phyloP scores from a whole-genome alignment of 2,797 vertebrate species.

The Cottoperca gobio region DNA sequence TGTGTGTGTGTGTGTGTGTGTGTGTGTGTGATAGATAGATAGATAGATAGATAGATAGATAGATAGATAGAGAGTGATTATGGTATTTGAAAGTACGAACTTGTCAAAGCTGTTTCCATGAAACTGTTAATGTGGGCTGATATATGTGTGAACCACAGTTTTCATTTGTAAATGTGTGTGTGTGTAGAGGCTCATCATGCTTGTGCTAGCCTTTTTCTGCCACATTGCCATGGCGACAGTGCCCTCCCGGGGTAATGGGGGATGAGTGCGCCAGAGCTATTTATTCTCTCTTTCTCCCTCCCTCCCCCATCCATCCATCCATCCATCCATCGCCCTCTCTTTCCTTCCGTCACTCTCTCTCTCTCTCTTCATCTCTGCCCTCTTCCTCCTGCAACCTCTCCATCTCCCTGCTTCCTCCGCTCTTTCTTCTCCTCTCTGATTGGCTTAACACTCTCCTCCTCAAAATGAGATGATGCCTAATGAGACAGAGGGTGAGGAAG shows the following conservation, averaged over 20 bases:
- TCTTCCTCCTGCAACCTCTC: conserved; percentile 67
- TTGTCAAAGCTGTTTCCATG: conserved; percentile 55
- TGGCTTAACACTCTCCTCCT: conserved; percentile 79
- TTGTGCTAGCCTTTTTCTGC: conserved; percentile 85
- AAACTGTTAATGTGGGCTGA: conserved; percentile 59
- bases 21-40: too few relatives aligned
- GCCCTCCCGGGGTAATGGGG: conserved; percentile 86
- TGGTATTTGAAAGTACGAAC: conserved; percentile 54
- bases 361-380: conserved; percentile 66
- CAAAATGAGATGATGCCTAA: conserved; percentile 80
- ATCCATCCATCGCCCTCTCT: conserved; percentile 59
- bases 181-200: conserved; percentile 74
- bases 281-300: conserved; percentile 78
- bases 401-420: conserved; percentile 63
- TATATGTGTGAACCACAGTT: conserved; percentile 66
- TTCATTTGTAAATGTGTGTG: conserved; percentile 59
- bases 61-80: too few relatives aligned
- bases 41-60: too few relatives aligned
- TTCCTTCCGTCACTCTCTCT: conserved; percentile 31
- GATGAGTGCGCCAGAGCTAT: conserved; percentile 83
- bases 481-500: conserved; percentile 74
- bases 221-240: conserved; percentile 88
- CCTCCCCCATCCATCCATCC: conserved; percentile 41
- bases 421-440: conserved; percentile 76
- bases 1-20: conserved; percentile 18